Percentiles rank a stretch among this genome's conserved stretches.
These are phyloP conservation scores for Drosophila tropicalis DNA, from an alignment of 1,140 invertebrate genomes.

Conservation along the genomic window DNA sequence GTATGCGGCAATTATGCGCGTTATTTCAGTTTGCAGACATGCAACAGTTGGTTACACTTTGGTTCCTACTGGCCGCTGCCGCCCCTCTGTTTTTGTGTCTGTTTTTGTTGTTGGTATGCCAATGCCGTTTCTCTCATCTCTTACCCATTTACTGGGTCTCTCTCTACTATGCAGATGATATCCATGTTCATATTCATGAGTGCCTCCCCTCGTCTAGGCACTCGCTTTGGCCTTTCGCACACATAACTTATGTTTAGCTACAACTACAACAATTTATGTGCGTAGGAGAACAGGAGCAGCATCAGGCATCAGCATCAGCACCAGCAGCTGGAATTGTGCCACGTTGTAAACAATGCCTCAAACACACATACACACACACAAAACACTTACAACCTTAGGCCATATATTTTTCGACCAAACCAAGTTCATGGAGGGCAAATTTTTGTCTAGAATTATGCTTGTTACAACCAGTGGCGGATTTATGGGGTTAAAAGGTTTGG, in stretches of 20 bases:
- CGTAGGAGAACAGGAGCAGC: slow-evolving; percentile 25
- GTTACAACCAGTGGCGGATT: not conserved
- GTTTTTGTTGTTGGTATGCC: too few relatives aligned
- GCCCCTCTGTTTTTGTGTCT: not conserved
- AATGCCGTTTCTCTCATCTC: not conserved
- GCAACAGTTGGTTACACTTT: slow-evolving; percentile 64
- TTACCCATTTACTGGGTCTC: not conserved
- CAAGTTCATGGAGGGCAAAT: slow-evolving; percentile 25
- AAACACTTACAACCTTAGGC: slow-evolving; percentile 16
- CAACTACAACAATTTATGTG: slow-evolving; percentile 73
- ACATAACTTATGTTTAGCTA: slow-evolving; percentile 77
- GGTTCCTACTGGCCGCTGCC: slow-evolving; percentile 4
- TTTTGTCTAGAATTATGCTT: not conserved
- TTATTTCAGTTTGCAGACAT: slow-evolving; percentile 66
- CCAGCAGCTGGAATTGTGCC: slow-evolving; percentile 51
- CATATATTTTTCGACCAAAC: slow-evolving; percentile 33
- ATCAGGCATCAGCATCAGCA: slow-evolving; percentile 23
- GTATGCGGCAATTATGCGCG: slow-evolving; percentile 66
- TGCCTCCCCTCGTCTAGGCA: slow-evolving; percentile 10
- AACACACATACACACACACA: slow-evolving; percentile 23
- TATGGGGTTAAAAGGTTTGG: slow-evolving; percentile 7
- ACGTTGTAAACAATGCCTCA: slow-evolving; percentile 46
- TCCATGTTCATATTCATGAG: slow-evolving; percentile 60
- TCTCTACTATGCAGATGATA: slow-evolving; percentile 24
- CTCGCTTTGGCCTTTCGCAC: slow-evolving; percentile 40